These are phyloP conservation scores for Zosterops japonicus DNA, from an alignment of 2,113 vertebrate genomes.

Conservation along the genomic window DNA sequence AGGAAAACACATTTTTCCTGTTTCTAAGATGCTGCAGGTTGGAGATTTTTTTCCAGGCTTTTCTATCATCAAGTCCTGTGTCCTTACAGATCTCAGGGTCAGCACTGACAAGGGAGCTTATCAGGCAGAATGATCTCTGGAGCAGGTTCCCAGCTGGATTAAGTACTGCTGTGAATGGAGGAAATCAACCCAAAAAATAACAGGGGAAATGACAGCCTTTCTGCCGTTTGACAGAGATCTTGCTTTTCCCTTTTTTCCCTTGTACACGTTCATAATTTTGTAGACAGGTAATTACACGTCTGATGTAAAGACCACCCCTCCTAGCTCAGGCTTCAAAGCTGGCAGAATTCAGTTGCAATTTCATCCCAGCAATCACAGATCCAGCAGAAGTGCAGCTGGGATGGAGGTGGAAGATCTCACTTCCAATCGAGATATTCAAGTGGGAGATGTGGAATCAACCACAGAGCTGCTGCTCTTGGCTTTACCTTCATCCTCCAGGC, in stretches of 20 bases:
- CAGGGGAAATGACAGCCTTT: constrained; percentile 30
- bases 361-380: background rate
- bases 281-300: constrained; percentile 62
- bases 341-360: background rate
- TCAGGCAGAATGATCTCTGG: background rate
- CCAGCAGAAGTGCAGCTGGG: background rate
- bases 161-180: background rate
- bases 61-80: background rate
- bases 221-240: constrained; percentile 25
- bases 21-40: background rate
- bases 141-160: background rate
- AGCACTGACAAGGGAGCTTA: background rate
- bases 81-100: background rate
- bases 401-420: background rate
- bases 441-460: background rate
- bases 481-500: background rate
- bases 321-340: constrained; percentile 1
- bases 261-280: background rate
- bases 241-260: background rate
- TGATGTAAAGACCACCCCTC: constrained; percentile 28
- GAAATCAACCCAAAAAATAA: background rate
- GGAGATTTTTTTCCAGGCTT: background rate
- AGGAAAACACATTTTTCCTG: background rate
- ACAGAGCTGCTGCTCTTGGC: background rate
- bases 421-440: rapidly evolving